phyloP scores from a whole-genome alignment of 2,888 invertebrate species.

The Melinaea menophilus region DNA sequence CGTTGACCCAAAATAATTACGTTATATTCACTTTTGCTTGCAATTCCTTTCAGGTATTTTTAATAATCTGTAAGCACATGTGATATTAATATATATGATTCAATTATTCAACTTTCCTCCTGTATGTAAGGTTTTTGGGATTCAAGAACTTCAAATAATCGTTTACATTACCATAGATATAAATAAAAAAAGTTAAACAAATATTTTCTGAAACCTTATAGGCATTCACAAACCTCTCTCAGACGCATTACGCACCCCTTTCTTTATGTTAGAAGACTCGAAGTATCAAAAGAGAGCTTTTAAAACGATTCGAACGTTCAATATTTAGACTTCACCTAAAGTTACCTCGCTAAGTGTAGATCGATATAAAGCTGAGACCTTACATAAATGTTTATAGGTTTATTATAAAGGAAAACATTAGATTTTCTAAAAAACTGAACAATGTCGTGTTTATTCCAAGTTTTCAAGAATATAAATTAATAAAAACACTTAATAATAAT shows the following conservation, averaged over 20 bases:
- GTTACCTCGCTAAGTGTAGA: conserved; percentile 14
- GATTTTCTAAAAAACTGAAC: neutral
- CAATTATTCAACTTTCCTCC: too few species aligned
- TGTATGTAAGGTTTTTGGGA: too few species aligned
- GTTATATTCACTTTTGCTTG: conserved; percentile 2
- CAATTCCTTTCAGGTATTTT: neutral
- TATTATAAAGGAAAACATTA: neutral
- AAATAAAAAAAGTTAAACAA: neutral
- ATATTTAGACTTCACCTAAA: conserved; percentile 24
- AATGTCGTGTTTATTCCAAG: neutral
- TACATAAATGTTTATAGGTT: conserved; percentile 2
- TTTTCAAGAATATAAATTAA: neutral
- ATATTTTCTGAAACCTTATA: conserved; percentile 7
- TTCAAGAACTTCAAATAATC: neutral
- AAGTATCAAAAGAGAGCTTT: conserved; percentile 42
- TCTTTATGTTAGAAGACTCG: conserved; percentile 37
- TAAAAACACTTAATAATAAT: neutral
- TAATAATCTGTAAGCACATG: neutral
- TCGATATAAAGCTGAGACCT: conserved; percentile 13
- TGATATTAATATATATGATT: too few species aligned
- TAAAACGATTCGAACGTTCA: conserved; percentile 18
- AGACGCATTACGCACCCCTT: conserved; percentile 36
- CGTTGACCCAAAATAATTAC: conserved; percentile 6
- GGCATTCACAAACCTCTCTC: conserved; percentile 16
- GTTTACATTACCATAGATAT: neutral